A percentile compares a stretch with the other conserved stretches of the same genome.
Evolutionary conservation across 2,113 vertebrate genomes (phyloP).

Genomic region (Perccottus glenii): DNA sequence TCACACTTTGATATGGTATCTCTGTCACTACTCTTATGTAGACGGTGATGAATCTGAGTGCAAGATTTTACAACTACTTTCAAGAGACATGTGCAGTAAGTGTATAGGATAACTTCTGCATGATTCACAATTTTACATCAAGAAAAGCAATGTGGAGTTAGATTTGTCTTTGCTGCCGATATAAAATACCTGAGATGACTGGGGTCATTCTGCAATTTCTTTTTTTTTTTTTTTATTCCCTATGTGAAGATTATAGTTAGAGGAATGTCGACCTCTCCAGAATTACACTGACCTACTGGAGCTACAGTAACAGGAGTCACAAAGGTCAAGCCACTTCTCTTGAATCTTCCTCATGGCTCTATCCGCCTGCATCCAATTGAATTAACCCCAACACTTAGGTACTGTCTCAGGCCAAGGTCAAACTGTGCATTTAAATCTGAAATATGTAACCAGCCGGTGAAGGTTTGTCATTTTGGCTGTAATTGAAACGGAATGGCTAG

Average conservation of each 20-base stretch:
- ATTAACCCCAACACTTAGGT: slow-evolving; percentile 47
- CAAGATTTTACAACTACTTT: too few species aligned
- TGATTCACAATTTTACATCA: too few species aligned
- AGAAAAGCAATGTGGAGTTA: too few species aligned
- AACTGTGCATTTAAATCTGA: slow-evolving; percentile 46
- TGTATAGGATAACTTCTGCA: too few species aligned
- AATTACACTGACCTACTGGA: slow-evolving; percentile 22
- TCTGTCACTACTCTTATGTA: slow-evolving; percentile 13
- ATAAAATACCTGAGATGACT: neutral
- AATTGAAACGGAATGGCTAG: neutral
- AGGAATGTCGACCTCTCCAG: neutral
- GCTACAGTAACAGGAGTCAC: slow-evolving; percentile 62
- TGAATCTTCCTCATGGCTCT: slow-evolving; percentile 49
- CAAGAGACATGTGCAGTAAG: too few species aligned
- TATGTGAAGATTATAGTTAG: neutral
- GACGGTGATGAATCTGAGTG: neutral
- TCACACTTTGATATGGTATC: slow-evolving; percentile 37
- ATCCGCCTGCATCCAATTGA: slow-evolving; percentile 55
- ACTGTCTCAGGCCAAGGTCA: slow-evolving; percentile 50
- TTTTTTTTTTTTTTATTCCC: neutral
- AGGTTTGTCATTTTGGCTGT: slow-evolving; percentile 8
- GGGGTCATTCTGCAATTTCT: neutral
- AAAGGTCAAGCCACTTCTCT: slow-evolving; percentile 52
- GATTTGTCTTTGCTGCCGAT: neutral
- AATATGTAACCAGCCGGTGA: slow-evolving; percentile 37